A percentile compares a stretch with the other conserved stretches of the same genome.
Evolutionary conservation across 2,888 invertebrate genomes (phyloP).

Genomic region (Tromatobia lineatoria): DNA sequence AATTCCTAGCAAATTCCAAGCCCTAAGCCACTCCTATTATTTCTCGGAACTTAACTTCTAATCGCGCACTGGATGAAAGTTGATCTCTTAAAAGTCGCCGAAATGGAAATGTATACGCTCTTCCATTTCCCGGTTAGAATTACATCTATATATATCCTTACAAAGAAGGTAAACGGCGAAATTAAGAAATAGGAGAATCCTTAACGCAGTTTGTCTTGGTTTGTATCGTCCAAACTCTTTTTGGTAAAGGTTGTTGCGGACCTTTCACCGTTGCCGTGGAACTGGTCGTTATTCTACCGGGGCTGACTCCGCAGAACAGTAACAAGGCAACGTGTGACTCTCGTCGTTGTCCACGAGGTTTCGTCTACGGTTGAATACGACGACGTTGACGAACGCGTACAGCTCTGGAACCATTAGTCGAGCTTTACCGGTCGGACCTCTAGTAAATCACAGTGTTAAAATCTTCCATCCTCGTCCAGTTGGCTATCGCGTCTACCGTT

Average conservation of each 20-base stretch:
- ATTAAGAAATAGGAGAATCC: background rate
- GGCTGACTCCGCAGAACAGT: background rate
- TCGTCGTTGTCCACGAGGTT: constrained; percentile 8
- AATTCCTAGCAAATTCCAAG: background rate
- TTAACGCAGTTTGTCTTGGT: background rate
- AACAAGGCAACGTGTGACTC: constrained; percentile 32
- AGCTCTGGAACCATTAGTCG: background rate
- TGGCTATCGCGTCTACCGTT: constrained; percentile 17
- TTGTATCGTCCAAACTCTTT: background rate
- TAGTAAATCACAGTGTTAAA: constrained; percentile 14
- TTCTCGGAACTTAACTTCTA: constrained; percentile 3
- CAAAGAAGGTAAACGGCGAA: background rate
- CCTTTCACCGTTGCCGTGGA: constrained; percentile 7
- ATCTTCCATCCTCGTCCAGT: background rate
- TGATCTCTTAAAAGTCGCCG: background rate
- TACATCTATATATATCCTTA: background rate
- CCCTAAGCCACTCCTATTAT: background rate
- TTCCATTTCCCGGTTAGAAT: background rate
- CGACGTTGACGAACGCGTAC: background rate
- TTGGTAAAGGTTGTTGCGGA: background rate
- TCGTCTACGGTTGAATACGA: background rate
- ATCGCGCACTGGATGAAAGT: background rate
- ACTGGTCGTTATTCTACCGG: constrained; percentile 22
- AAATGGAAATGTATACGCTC: background rate
- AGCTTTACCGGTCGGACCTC: background rate